Percentiles rank a stretch among this genome's conserved stretches.
Evolutionary conservation across 2,888 invertebrate species (phyloP).

Genomic region (Lepeophtheirus nordmannii): DNA sequence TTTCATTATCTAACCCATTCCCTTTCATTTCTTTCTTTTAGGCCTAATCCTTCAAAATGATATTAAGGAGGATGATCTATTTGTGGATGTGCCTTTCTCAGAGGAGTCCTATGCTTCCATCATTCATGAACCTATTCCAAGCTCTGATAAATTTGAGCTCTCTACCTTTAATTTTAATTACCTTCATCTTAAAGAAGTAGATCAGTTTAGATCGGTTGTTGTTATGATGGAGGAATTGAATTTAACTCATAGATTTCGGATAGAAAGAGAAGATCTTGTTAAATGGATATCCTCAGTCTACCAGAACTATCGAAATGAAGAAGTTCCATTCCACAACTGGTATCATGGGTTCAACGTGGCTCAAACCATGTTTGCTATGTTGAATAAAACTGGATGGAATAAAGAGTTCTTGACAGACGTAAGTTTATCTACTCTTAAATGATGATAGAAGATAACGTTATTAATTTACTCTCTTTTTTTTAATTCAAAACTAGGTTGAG

Average conservation of each 20-base stretch:
- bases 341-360: slow-evolving; percentile 72
- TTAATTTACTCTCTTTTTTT: background rate
- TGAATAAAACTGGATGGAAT: slow-evolving; percentile 42
- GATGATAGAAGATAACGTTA: background rate
- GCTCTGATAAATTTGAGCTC: background rate
- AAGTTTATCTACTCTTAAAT: background rate
- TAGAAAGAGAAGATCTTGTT: slow-evolving; percentile 9
- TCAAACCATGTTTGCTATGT: slow-evolving; percentile 60
- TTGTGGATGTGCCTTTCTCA: background rate
- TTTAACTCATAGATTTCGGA: slow-evolving; percentile 10
- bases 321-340: slow-evolving; percentile 71
- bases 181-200: background rate
- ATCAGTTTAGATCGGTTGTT: background rate
- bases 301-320: slow-evolving; percentile 54
- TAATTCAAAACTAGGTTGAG: slow-evolving; percentile 35
- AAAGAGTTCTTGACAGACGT: background rate
- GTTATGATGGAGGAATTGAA: slow-evolving; percentile 1
- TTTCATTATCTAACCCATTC: background rate
- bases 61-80: background rate
- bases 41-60: background rate
- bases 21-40: background rate
- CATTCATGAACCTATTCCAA: background rate
- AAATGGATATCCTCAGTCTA: slow-evolving; percentile 47
- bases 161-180: background rate
- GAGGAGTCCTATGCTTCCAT: background rate